Percentiles rank a stretch among this genome's conserved stretches.
Evolutionary conservation across 1,140 invertebrate genomes (phyloP).

Genomic region (Hesperophylax magnus): DNA sequence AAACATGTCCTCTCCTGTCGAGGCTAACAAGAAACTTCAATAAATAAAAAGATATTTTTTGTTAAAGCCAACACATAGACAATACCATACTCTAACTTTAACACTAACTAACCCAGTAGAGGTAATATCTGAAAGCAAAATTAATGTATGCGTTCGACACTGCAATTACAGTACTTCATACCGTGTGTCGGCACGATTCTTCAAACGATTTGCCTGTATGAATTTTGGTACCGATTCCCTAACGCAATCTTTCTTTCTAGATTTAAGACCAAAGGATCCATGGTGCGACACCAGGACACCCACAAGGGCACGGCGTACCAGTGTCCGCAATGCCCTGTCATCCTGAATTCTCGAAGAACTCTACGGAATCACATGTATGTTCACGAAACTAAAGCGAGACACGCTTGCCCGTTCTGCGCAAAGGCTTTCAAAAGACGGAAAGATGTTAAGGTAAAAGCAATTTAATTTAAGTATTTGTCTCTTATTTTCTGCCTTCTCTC

Average conservation of each 20-base stretch:
- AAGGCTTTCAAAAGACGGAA: slow-evolving; percentile 54
- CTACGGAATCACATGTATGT: slow-evolving; percentile 67
- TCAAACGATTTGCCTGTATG: not conserved
- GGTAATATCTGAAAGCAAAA: no score
- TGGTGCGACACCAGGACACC: slow-evolving; percentile 60
- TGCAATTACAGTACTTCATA: no score
- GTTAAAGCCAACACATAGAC: no score
- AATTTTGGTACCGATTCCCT: no score
- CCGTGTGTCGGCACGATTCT: not conserved
- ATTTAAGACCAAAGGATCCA: slow-evolving; percentile 49
- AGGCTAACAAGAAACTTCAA: no score
- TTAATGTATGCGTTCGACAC: no score
- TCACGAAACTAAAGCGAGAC: slow-evolving; percentile 57
- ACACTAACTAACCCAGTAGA: no score
- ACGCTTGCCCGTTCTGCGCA: slow-evolving; percentile 47
- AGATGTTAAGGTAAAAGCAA: slow-evolving; percentile 48
- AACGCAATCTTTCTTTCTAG: slow-evolving; percentile 24
- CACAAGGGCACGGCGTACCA: slow-evolving; percentile 64
- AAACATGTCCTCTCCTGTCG: no score
- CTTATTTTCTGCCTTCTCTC: no score
- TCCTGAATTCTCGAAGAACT: slow-evolving; percentile 66
- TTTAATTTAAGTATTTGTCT: no score
- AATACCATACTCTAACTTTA: no score
- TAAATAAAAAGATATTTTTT: no score
- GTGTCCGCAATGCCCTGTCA: slow-evolving; percentile 64